These are phyloP conservation scores for Luperina testacea DNA, from an alignment of 2,888 invertebrate genomes.

Conservation along the genomic window DNA sequence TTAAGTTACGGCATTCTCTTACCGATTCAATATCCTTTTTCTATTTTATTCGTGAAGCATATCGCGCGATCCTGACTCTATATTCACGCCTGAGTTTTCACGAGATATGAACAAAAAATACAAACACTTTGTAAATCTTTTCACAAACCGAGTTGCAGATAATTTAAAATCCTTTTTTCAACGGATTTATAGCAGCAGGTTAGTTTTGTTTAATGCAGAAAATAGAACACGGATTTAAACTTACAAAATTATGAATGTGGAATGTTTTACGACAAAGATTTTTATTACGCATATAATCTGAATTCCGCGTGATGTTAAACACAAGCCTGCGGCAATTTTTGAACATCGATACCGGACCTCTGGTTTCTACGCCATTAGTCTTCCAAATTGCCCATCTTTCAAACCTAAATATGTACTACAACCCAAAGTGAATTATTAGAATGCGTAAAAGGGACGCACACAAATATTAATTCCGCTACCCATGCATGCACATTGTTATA, in stretches of 20 bases:
- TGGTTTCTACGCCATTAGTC: constrained; percentile 59
- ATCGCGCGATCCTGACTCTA: constrained; percentile 70
- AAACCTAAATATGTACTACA: constrained; percentile 65
- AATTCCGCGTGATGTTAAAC: constrained; percentile 53
- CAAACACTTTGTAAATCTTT: constrained; percentile 37
- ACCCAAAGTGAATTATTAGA: constrained; percentile 67
- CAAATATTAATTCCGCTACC: constrained; percentile 62
- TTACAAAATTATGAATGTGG: background rate
- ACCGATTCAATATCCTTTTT: constrained; percentile 86
- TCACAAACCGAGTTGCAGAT: background rate
- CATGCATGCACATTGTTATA: constrained; percentile 59
- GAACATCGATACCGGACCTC: constrained; percentile 62
- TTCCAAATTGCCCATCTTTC: constrained; percentile 66
- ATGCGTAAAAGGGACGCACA: constrained; percentile 60
- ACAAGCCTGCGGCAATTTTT: constrained; percentile 51
- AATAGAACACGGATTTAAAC: background rate
- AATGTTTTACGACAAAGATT: constrained; percentile 16
- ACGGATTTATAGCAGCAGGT: background rate
- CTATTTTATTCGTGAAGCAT: constrained; percentile 80
- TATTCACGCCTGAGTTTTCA: constrained; percentile 72
- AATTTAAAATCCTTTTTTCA: background rate
- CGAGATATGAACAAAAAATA: constrained; percentile 64
- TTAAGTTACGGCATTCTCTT: constrained; percentile 76
- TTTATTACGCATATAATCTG: constrained; percentile 42
- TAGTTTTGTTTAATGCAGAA: background rate